Conservation (phyloP, 2,888 invertebrate species). For the Scrobipalpa costella region DNA sequence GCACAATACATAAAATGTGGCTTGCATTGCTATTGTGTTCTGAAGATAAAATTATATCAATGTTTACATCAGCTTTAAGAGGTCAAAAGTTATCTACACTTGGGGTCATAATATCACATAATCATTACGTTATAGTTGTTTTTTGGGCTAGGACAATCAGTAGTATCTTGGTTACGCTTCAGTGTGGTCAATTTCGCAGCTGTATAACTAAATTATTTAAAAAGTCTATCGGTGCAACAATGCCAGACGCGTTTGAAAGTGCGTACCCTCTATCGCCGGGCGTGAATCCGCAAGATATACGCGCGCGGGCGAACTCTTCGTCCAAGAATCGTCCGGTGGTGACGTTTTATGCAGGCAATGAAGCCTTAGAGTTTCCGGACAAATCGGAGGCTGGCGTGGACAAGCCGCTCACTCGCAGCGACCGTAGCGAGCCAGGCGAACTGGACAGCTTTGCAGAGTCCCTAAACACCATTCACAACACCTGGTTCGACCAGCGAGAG, state of each 20-base stretch:
- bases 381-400: conserved; percentile 66
- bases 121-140: conserved; percentile 45
- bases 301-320: conserved; percentile 81
- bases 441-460: conserved; percentile 81
- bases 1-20: background rate
- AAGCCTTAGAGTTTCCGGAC: conserved; percentile 72
- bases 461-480: conserved; percentile 65
- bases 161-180: conserved; percentile 41
- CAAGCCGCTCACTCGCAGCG: conserved; percentile 60
- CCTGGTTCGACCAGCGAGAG: conserved; percentile 81
- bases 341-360: conserved; percentile 66
- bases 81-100: conserved; percentile 62
- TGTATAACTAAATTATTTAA: background rate
- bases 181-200: conserved; percentile 33
- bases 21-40: background rate
- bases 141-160: conserved; percentile 46
- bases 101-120: conserved; percentile 58
- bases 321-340: conserved; percentile 66
- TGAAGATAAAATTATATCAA: conserved; percentile 23
- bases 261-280: conserved; percentile 77
- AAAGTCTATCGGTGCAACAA: conserved; percentile 43
- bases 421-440: conserved; percentile 71
- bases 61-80: conserved; percentile 65
- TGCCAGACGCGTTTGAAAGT: conserved; percentile 82
- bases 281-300: conserved; percentile 75